A percentile compares a stretch with the other conserved stretches of the same genome.
These are phyloP conservation scores for Rhagium mordax DNA, from an alignment of 2,888 invertebrate species.

Conservation along the genomic window DNA sequence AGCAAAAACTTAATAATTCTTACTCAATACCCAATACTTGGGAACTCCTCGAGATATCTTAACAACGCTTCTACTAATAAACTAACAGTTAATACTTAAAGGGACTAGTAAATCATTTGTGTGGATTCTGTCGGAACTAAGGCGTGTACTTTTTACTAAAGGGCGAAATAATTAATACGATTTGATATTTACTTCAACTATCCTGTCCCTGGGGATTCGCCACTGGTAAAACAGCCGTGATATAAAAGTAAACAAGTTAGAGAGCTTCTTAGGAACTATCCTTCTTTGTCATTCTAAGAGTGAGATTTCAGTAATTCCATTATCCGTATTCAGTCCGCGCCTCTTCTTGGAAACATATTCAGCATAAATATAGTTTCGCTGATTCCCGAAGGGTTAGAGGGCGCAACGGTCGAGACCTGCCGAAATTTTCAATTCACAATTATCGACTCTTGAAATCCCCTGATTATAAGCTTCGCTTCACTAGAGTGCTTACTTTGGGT, in stretches of 20 bases:
- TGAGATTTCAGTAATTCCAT: constrained; percentile 65
- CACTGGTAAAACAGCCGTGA: constrained; percentile 48
- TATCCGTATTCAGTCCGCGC: constrained; percentile 64
- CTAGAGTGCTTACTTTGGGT: constrained; percentile 7
- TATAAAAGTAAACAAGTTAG: constrained; percentile 63
- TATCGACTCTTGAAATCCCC: constrained; percentile 48
- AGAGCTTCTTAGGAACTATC: constrained; percentile 59
- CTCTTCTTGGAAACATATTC: constrained; percentile 63
- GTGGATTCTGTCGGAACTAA: too few species aligned
- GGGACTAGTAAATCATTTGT: too few species aligned
- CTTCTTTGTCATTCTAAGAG: constrained; percentile 63
- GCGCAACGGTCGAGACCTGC: constrained; percentile 62
- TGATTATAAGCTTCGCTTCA: constrained; percentile 15
- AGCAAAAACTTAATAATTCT: too few species aligned
- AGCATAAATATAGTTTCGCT: constrained; percentile 64
- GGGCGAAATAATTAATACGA: background rate
- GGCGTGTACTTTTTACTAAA: too few species aligned
- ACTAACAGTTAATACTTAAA: too few species aligned
- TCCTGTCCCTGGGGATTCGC: constrained; percentile 1
- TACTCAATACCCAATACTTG: too few species aligned
- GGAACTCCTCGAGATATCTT: too few species aligned
- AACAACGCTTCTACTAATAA: too few species aligned
- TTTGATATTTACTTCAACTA: background rate
- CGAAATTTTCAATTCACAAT: constrained; percentile 67
- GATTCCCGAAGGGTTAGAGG: constrained; percentile 61